phyloP scores from a whole-genome alignment of 2,113 vertebrate genomes.

The Hippocampus abdominalis region DNA sequence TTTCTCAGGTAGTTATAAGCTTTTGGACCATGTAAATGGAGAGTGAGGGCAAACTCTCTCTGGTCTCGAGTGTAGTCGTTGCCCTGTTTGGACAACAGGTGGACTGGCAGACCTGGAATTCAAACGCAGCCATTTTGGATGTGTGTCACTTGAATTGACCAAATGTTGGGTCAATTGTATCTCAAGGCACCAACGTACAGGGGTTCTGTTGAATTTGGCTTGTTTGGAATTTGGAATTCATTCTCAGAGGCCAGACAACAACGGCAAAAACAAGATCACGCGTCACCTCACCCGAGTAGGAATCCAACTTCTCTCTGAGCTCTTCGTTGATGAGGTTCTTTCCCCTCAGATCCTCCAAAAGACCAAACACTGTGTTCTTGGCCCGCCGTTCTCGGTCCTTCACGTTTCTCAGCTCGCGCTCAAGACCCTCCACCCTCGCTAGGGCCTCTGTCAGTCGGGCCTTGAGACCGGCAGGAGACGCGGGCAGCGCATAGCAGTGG shows the following conservation, averaged over 20 bases:
- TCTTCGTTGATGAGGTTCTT: slow-evolving; percentile 4
- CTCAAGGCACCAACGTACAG: no score
- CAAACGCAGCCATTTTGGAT: neutral
- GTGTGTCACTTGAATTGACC: neutral
- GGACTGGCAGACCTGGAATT: slow-evolving; percentile 2
- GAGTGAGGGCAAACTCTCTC: neutral
- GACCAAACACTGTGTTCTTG: slow-evolving; percentile 6
- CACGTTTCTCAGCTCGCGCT: neutral
- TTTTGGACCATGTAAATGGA: slow-evolving; percentile 2
- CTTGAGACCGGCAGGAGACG: neutral
- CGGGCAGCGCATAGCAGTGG: slow-evolving; percentile 6
- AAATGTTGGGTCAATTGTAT: no score
- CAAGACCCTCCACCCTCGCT: slow-evolving; percentile 6
- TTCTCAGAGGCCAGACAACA: no score
- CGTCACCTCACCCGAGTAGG: neutral
- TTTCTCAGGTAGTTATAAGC: neutral
- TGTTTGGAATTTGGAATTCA: no score
- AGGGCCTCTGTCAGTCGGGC: slow-evolving; percentile 1
- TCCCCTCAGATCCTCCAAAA: slow-evolving; percentile 7
- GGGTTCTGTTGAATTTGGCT: no score
- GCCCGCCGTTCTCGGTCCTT: slow-evolving; percentile 1
- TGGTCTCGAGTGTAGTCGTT: slow-evolving; percentile 3
- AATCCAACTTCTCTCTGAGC: neutral
- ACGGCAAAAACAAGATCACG: neutral
- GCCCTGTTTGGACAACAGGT: slow-evolving; percentile 5